phyloP scores from a whole-genome alignment of 2,888 invertebrate genomes.

The Ischnura elegans region DNA sequence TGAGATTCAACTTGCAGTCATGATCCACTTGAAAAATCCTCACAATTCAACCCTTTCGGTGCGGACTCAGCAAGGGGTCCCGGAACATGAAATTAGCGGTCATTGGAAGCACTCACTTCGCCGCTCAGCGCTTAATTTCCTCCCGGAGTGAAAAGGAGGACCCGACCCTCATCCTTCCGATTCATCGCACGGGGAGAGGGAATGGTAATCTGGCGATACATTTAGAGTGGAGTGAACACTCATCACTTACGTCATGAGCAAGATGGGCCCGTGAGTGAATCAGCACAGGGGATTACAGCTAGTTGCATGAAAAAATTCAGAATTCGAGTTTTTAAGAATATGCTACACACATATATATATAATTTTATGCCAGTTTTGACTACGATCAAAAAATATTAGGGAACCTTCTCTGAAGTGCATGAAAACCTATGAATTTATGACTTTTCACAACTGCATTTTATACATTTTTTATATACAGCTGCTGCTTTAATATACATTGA shows the following conservation, averaged over 20 bases:
- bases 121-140: constrained; percentile 47
- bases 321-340: no score
- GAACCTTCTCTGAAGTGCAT: no score
- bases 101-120: constrained; percentile 6
- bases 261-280: background rate
- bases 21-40: background rate
- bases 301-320: no score
- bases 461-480: no score
- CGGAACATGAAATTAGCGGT: constrained; percentile 33
- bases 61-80: background rate
- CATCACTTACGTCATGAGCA: background rate
- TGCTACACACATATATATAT: no score
- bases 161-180: background rate
- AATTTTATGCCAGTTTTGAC: no score
- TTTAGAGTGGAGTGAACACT: background rate
- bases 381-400: no score
- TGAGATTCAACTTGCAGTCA: background rate
- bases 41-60: background rate
- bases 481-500: no score
- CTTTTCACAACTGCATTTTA: no score
- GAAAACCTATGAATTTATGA: no score
- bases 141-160: background rate
- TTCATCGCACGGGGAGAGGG: background rate
- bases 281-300: no score
- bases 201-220: constrained; percentile 13